Conservation (phyloP, 2,797 vertebrate genomes). For the Todus mexicanus region DNA sequence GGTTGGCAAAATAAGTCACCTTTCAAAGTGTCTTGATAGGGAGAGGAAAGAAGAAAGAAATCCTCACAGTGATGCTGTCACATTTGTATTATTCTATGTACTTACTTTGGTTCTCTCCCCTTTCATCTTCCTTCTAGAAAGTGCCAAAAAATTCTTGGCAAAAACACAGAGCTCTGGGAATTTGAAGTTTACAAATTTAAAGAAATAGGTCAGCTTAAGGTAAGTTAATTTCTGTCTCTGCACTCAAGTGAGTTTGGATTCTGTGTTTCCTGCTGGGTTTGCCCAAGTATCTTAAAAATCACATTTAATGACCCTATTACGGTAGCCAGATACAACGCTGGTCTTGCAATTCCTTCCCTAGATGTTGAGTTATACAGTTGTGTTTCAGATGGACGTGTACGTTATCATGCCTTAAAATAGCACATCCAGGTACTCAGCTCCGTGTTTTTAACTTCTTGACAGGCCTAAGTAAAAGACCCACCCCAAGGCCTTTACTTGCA, state of each 20-base stretch:
- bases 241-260: not conserved
- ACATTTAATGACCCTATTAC: not conserved
- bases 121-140: slow-evolving; percentile 78
- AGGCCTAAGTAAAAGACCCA: not conserved
- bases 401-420: not conserved
- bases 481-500: not conserved
- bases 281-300: not conserved
- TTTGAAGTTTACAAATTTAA: slow-evolving; percentile 97
- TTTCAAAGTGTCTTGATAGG: not conserved
- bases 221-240: slow-evolving; percentile 44
- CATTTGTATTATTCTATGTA: not conserved
- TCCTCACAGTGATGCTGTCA: not conserved
- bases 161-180: slow-evolving; percentile 98
- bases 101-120: not conserved
- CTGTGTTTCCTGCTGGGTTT: not conserved
- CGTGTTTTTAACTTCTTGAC: not conserved
- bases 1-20: not conserved
- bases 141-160: slow-evolving; percentile 97
- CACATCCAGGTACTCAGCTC: not conserved
- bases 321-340: not conserved
- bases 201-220: slow-evolving; percentile 96
- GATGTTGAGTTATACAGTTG: not conserved
- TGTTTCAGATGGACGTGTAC: not conserved
- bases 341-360: not conserved
- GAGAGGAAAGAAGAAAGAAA: not conserved